A percentile compares a stretch with the other conserved stretches of the same genome.
Conservation (phyloP, 2,888 invertebrate genomes). For the Macropis europaea region DNA sequence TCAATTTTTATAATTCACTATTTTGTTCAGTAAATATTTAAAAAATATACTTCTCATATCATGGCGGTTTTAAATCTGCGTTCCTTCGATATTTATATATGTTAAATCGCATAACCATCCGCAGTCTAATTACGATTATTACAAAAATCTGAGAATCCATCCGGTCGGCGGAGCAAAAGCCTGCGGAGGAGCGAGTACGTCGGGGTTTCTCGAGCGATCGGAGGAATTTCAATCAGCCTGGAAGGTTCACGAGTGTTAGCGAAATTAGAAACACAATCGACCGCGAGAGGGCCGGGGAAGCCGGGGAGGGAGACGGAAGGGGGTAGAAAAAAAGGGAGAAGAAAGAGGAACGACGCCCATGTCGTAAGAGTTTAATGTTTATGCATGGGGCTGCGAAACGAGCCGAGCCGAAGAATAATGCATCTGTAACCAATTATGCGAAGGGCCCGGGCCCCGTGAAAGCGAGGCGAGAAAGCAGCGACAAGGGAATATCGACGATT, state of each 20-base stretch:
- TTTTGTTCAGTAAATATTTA: too few species aligned
- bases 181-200: too few species aligned
- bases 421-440: constrained; percentile 49
- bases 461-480: constrained; percentile 14
- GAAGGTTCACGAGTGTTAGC: constrained; percentile 33
- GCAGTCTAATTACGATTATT: too few species aligned
- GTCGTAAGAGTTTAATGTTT: constrained; percentile 48
- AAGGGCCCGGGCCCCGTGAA: constrained; percentile 4
- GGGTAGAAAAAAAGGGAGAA: neutral
- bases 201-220: constrained; percentile 18
- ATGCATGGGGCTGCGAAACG: constrained; percentile 46
- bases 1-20: too few species aligned
- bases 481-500: constrained; percentile 10
- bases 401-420: constrained; percentile 46
- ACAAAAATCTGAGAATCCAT: too few species aligned
- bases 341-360: constrained; percentile 24
- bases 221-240: constrained; percentile 36
- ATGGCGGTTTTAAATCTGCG: too few species aligned
- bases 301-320: neutral
- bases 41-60: too few species aligned
- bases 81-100: too few species aligned
- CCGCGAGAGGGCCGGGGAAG: neutral
- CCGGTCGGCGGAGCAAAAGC: too few species aligned
- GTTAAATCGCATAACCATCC: too few species aligned
- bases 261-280: constrained; percentile 45